A percentile compares a stretch with the other conserved stretches of the same genome.
phyloP scores from a whole-genome alignment of 2,888 invertebrate species.

The Apantesis nais region DNA sequence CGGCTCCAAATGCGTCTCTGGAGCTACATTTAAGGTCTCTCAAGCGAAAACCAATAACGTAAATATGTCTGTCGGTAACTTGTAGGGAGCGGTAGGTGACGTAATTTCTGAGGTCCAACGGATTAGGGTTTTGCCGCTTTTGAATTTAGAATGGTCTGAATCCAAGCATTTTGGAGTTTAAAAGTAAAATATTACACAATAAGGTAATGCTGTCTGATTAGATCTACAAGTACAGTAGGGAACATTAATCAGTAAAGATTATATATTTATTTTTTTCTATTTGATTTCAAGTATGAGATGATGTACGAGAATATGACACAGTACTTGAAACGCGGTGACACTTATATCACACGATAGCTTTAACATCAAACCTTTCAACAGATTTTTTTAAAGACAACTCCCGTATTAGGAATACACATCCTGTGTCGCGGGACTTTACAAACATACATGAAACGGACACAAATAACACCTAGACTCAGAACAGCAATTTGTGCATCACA shows the following conservation, averaged over 20 bases:
- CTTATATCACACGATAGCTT: background rate
- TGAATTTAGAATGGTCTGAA: conserved; percentile 14
- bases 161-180: background rate
- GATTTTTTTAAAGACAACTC: too few relatives aligned
- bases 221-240: background rate
- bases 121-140: conserved; percentile 16
- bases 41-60: conserved; percentile 59
- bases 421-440: too few relatives aligned
- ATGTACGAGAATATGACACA: background rate
- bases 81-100: conserved; percentile 20
- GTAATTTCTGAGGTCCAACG: conserved; percentile 25
- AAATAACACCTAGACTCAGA: too few relatives aligned
- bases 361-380: background rate
- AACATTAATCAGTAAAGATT: background rate
- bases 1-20: conserved; percentile 56
- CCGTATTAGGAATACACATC: too few relatives aligned
- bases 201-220: background rate
- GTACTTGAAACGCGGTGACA: background rate
- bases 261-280: background rate
- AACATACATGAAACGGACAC: too few relatives aligned
- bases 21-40: conserved; percentile 55
- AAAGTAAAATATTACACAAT: conserved; percentile 1
- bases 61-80: conserved; percentile 49
- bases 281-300: too few relatives aligned
- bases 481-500: too few relatives aligned